A percentile compares a stretch with the other conserved stretches of the same genome.
Conservation (phyloP, 2,113 vertebrate genomes). For the Varanus komodoensis region DNA sequence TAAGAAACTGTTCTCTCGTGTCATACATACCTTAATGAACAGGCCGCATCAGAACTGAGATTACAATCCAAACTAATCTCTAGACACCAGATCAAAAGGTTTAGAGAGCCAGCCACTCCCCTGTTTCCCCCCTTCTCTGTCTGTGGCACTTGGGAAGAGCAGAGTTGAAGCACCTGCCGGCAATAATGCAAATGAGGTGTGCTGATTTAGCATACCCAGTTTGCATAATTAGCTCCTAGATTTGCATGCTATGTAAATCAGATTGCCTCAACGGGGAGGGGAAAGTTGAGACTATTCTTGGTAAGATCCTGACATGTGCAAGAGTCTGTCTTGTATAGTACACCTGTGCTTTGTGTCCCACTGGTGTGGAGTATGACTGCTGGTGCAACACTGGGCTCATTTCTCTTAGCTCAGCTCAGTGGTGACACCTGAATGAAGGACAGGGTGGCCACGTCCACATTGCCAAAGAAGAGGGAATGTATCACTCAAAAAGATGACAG, state of each 20-base stretch:
- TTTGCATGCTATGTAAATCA: conserved; percentile 5
- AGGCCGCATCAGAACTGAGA: not conserved
- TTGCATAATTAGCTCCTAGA: conserved; percentile 7
- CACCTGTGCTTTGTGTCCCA: not conserved
- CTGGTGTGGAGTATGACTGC: not conserved
- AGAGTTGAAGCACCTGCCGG: conserved; percentile 20
- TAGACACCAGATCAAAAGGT: not conserved
- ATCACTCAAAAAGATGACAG: not conserved
- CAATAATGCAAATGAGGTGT: conserved; percentile 4
- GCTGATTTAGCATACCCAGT: not conserved
- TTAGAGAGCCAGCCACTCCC: not conserved
- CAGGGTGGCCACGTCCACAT: not conserved
- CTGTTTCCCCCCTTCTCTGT: not conserved
- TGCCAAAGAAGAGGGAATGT: not conserved
- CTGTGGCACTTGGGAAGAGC: not conserved
- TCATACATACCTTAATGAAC: not conserved
- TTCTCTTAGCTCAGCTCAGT: not conserved
- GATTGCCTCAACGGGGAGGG: not conserved
- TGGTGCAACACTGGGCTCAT: not conserved
- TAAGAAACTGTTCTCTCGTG: not conserved
- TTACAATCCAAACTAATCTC: not conserved
- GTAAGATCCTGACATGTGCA: not conserved
- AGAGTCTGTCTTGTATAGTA: not conserved
- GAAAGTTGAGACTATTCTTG: not conserved
- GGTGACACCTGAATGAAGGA: not conserved